Evolutionary conservation across 1,140 invertebrate genomes (phyloP).

Genomic region (Diorhabda sublineata): DNA sequence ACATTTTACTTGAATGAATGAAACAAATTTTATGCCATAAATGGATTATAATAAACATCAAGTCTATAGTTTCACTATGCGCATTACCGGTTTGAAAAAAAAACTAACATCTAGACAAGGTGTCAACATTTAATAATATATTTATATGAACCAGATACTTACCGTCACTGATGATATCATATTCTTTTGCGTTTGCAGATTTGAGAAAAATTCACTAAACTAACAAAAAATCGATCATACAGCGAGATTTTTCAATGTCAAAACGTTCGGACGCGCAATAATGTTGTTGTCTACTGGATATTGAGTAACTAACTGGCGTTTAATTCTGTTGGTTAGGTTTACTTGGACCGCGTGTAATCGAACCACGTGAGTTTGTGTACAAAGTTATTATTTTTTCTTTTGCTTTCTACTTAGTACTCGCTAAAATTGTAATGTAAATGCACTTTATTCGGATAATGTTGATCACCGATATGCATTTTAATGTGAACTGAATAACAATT

Average conservation of each 20-base stretch:
- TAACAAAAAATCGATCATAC: not conserved
- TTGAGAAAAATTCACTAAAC: not conserved
- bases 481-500: too few species aligned
- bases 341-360: not conserved
- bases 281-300: not conserved
- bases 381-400: not conserved
- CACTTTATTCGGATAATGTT: too few species aligned
- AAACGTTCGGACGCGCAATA: constrained; percentile 4
- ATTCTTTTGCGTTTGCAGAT: not conserved
- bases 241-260: constrained; percentile 5
- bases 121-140: too few species aligned
- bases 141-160: not conserved
- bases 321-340: not conserved
- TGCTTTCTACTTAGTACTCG: not conserved
- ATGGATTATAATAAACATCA: too few species aligned
- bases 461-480: too few species aligned
- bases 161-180: not conserved
- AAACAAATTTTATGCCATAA: not conserved
- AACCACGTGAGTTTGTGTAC: constrained; percentile 12
- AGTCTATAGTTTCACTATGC: too few species aligned
- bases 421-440: too few species aligned
- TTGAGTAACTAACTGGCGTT: constrained; percentile 9
- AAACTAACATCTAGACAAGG: too few species aligned
- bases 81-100: too few species aligned
- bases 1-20: not conserved